Evolutionary conservation across 2,888 invertebrate genomes (phyloP).

Genomic region (Agonopterix heracliana): DNA sequence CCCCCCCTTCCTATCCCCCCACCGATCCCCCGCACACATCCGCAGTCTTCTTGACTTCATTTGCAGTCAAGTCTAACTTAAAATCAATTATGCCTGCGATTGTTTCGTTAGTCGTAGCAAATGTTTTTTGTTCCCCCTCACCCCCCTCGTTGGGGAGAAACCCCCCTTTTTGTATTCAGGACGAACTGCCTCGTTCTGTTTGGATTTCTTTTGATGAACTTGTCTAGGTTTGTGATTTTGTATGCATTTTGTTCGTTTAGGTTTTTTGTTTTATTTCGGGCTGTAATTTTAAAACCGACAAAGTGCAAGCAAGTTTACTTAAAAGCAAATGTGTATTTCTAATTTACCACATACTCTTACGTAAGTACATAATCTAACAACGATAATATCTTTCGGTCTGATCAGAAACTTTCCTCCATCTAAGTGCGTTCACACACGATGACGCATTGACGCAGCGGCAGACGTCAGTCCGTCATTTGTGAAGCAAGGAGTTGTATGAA

Average conservation of each 20-base stretch:
- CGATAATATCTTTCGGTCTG: no score
- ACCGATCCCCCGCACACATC: no score
- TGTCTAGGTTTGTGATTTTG: slow-evolving; percentile 38
- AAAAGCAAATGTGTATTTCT: no score
- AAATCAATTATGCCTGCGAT: slow-evolving; percentile 73
- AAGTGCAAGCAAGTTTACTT: no score
- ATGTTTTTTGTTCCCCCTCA: slow-evolving; percentile 51
- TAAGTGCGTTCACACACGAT: no score
- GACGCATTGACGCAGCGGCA: no score
- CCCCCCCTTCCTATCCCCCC: no score
- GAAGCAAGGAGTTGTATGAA: no score
- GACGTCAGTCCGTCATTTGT: no score
- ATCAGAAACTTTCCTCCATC: no score
- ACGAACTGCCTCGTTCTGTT: slow-evolving; percentile 53
- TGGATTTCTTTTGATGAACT: slow-evolving; percentile 73
- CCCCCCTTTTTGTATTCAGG: slow-evolving; percentile 60
- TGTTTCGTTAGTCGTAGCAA: slow-evolving; percentile 71
- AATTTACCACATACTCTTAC: no score
- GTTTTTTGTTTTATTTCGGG: background rate
- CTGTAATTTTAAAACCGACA: background rate
- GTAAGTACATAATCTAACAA: no score
- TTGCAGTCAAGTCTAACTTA: slow-evolving; percentile 62
- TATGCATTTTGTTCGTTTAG: slow-evolving; percentile 9
- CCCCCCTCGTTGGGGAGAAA: slow-evolving; percentile 1
- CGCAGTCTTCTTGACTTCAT: slow-evolving; percentile 41